Evolutionary conservation across 2,888 invertebrate species (phyloP), one percentile per base, ranked within the genome.

Genomic region (Papilio demoleus): DNA sequence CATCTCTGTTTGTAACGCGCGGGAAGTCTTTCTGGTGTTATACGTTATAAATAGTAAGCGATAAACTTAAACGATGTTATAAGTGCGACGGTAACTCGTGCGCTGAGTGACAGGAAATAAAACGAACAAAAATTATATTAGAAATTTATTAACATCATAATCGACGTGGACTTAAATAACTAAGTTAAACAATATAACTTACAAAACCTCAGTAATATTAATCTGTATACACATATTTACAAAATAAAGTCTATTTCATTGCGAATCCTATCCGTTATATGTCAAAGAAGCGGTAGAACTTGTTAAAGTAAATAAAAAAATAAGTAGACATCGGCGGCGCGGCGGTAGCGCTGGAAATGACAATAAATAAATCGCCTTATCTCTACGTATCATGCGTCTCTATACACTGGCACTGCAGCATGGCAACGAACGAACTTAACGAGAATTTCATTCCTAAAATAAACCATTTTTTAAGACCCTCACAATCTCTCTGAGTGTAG

Each of bases 151-250:
- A 82, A 75, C 73, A 74, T 70, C 79, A 77, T 60, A 50, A 79
- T 84, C 79, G 79, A 81, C 78, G 81, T 78, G 73, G 71, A 63
- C 83, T 85, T 86, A 86, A 36, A 36, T 74, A 70, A 75, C 84
- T 83, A 81, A 79, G 72, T 78, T 76, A 77, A 75, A 75, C 73
- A 70, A 75, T 74, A 74, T 77, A 77, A 75, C 71, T 75, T 77
- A 79, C 71, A 70, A 79, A 79, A 81, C 81, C 81, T 83, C 83
- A 82, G 82, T 83, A 82, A 81, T 85, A 81, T 80, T 80, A 80
- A 77, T 78, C 77, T 85, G 86, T 91, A 90, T 90, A 89, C 90
- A 91, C 90, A 91, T 91, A 91, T 91, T 91, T 91, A 91, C 91
- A 91, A 88, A 87, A 86, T 74, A 75, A 76, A 72, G 72, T 79